Conservation (phyloP, 2,888 invertebrate genomes). For the Homarus gammarus region DNA sequence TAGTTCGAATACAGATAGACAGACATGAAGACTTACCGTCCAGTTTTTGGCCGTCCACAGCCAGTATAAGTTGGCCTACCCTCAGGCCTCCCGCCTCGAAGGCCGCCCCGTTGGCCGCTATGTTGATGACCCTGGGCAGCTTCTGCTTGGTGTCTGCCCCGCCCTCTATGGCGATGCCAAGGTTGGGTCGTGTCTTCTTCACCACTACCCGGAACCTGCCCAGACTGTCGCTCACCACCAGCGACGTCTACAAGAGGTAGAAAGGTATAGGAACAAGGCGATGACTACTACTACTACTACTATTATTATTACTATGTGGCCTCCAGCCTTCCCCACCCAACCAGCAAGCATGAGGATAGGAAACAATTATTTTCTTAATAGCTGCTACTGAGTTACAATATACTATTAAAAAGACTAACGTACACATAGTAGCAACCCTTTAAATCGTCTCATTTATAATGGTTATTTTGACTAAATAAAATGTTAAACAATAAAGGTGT, state of each 20-base stretch:
- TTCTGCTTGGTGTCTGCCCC: constrained; percentile 97
- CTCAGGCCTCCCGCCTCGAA: constrained; percentile 94
- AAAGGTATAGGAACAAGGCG: not conserved
- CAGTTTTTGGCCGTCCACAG: constrained; percentile 89
- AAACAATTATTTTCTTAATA: too few species aligned
- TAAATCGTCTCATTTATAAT: too few species aligned
- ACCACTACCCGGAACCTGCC: constrained; percentile 87
- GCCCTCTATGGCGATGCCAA: constrained; percentile 98
- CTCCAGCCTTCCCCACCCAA: too few species aligned
- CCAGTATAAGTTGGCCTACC: constrained; percentile 95
- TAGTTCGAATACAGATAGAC: constrained; percentile 1
- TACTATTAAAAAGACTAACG: too few species aligned
- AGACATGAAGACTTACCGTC: constrained; percentile 79
- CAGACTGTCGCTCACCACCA: constrained; percentile 74
- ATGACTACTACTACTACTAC: too few species aligned
- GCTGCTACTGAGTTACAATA: too few species aligned
- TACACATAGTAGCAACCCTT: too few species aligned
- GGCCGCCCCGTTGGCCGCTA: constrained; percentile 98
- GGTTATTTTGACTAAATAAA: too few species aligned
- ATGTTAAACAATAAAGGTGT: too few species aligned
- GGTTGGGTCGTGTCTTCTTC: constrained; percentile 94
- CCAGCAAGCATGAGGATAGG: too few species aligned
- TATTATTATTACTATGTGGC: too few species aligned
- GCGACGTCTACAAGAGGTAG: constrained; percentile 53
- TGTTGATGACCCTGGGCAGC: constrained; percentile 95